A percentile compares a stretch with the other conserved stretches of the same genome.
Evolutionary conservation across 2,113 vertebrate genomes (phyloP).

Genomic region (Oceanites oceanicus): DNA sequence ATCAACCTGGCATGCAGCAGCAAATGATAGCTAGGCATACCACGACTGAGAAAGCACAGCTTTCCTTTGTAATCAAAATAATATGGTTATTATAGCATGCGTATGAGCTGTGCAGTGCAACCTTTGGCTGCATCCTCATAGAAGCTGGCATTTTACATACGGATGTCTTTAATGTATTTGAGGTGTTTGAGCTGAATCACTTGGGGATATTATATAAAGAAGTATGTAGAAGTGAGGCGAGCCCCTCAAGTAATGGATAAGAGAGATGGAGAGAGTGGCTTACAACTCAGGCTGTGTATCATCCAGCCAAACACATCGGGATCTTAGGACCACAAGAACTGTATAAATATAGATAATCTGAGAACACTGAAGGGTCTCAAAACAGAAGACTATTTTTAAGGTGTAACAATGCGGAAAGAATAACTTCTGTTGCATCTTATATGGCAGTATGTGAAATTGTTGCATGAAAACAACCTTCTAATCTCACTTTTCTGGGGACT

Average conservation of each 20-base stretch:
- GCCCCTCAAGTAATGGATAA: neutral
- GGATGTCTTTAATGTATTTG: neutral
- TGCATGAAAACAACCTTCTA: neutral
- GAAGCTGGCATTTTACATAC: neutral
- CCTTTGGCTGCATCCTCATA: neutral
- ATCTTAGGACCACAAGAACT: neutral
- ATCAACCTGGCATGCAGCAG: neutral
- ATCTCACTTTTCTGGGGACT: neutral
- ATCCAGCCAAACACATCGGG: neutral
- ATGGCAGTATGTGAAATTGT: neutral
- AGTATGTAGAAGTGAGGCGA: neutral
- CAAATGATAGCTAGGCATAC: neutral
- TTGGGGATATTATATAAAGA: neutral
- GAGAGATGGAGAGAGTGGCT: neutral
- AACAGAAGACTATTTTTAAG: conserved; percentile 21
- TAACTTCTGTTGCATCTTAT: neutral
- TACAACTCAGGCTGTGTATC: conserved; percentile 12
- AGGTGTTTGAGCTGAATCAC: neutral
- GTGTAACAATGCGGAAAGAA: neutral
- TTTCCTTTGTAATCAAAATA: conserved; percentile 32
- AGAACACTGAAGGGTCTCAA: neutral
- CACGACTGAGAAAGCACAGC: neutral
- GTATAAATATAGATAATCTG: conserved; percentile 30
- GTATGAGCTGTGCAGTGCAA: neutral
- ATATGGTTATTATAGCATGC: neutral